Evolutionary conservation across 2,888 invertebrate species (phyloP).

Genomic region (Nemoura dubitans): DNA sequence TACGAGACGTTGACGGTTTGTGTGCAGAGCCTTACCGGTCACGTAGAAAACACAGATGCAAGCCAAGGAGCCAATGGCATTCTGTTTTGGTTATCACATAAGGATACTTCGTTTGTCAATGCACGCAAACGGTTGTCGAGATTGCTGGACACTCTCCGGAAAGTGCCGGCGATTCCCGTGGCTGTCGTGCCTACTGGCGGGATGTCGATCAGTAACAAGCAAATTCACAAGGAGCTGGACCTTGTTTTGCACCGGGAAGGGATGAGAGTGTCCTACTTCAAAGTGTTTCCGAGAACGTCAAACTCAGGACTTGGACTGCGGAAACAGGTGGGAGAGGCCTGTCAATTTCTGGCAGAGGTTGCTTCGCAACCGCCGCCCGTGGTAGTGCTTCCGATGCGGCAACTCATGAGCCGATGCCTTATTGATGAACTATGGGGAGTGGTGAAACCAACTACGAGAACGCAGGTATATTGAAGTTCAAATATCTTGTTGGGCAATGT

Average conservation of each 20-base stretch:
- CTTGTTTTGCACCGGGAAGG: background rate
- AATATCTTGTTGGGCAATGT: background rate
- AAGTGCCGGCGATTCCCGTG: constrained; percentile 18
- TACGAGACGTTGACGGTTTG: constrained; percentile 21
- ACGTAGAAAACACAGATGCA: background rate
- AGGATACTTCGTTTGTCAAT: background rate
- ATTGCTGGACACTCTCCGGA: background rate
- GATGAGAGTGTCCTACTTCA: constrained; percentile 9
- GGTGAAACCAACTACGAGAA: background rate
- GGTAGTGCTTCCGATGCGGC: background rate
- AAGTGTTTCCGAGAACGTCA: background rate
- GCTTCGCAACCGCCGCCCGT: background rate
- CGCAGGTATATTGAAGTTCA: background rate
- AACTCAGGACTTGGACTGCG: background rate
- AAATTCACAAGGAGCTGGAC: background rate
- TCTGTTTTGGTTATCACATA: constrained; percentile 29
- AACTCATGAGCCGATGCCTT: constrained; percentile 12
- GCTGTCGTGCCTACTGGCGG: constrained; percentile 19
- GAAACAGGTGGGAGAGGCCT: constrained; percentile 18
- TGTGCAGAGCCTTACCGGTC: background rate
- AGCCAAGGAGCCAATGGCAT: background rate
- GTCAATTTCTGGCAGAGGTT: constrained; percentile 13
- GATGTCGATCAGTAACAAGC: background rate
- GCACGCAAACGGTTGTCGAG: background rate
- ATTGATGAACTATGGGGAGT: constrained; percentile 8